Percentiles rank a stretch among this genome's conserved stretches.
These are phyloP conservation scores for Sebastes reedi DNA, from an alignment of 2,797 vertebrate genomes.

Conservation along the genomic window DNA sequence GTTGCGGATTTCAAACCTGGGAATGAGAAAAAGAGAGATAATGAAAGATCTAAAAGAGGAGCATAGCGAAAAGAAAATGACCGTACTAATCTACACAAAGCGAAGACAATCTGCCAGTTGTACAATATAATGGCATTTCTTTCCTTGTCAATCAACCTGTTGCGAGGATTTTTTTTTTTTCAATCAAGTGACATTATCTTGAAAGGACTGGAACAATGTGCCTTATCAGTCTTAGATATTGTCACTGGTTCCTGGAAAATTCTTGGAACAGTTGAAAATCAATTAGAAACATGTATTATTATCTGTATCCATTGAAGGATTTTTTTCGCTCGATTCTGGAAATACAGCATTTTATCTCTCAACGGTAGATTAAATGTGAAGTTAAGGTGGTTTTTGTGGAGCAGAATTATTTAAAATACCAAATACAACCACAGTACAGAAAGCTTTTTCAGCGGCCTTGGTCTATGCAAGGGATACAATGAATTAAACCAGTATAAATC, in stretches of 20 bases:
- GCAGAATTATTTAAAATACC: neutral
- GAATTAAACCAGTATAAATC: neutral
- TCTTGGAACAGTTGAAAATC: slow-evolving; percentile 33
- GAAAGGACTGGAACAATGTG: slow-evolving; percentile 27
- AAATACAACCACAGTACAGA: neutral
- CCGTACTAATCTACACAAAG: slow-evolving; percentile 38
- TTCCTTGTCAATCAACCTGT: slow-evolving; percentile 49
- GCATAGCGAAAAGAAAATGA: neutral
- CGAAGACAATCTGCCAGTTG: slow-evolving; percentile 15
- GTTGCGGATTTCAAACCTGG: slow-evolving; percentile 92
- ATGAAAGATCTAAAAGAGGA: slow-evolving; percentile 29
- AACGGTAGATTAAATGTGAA: neutral
- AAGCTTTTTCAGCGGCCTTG: neutral
- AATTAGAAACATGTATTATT: slow-evolving; percentile 13
- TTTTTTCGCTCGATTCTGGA: neutral
- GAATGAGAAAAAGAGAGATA: slow-evolving; percentile 30
- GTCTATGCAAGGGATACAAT: neutral
- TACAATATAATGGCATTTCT: slow-evolving; percentile 37
- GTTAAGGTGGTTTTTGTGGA: neutral
- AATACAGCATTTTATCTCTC: neutral
- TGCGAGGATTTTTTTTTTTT: slow-evolving; percentile 13
- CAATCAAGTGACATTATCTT: slow-evolving; percentile 38
- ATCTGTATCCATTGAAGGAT: neutral
- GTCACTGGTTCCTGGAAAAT: slow-evolving; percentile 19
- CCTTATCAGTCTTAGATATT: slow-evolving; percentile 31